Evolutionary conservation across 2,113 vertebrate genomes (phyloP), one percentile per base, ranked within the genome.

Genomic region (Prionailurus bengalensis): DNA sequence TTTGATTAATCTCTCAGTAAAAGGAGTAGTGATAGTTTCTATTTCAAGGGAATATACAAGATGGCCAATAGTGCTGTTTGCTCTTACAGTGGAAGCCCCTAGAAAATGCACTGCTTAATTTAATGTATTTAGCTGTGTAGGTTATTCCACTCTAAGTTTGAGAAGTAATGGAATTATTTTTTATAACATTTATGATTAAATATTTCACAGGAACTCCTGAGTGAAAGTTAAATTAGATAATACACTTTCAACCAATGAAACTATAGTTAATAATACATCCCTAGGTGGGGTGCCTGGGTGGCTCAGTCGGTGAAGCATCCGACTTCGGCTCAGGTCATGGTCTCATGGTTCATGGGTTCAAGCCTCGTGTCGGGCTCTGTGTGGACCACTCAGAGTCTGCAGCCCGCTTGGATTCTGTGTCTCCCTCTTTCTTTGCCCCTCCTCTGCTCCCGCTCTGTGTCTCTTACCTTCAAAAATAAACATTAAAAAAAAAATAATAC

Each of bases 1-100:
- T 95, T 87, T 76, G 65, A 51, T 87, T 83, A 55, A 94, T 93
- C 33, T 55, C 70, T 91, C 68, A 73, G 70, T 51, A 70, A 78
- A 95, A 66, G 53, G 74, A 87, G 6, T 73, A 73, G 70, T 87
- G 48, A 11, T 33, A 86, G 45, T 31, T 80, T 12, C 21, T 90
- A 80, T 78, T 84, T 80, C 58, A 95, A 51, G 42, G 80, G 4
- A 3, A 2, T 48, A 1, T 55, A 36, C 29, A 70, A 31, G 31
- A 51, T 89, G 58, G 10, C 48, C 15, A 66, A 31, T 39, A 71
- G 29, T 55, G 51, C 53, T 84, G 14, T 83, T 81, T 88, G 70
- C 29, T 94, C 68, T 5, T 5, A 78, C 11, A 45, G 0, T 88
- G 61, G 25, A 91, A 23, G n/a, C 12, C 31, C 58, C 17, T 42